phyloP scores from a whole-genome alignment of 2,113 vertebrate genomes.

The Phrynosoma platyrhinos region DNA sequence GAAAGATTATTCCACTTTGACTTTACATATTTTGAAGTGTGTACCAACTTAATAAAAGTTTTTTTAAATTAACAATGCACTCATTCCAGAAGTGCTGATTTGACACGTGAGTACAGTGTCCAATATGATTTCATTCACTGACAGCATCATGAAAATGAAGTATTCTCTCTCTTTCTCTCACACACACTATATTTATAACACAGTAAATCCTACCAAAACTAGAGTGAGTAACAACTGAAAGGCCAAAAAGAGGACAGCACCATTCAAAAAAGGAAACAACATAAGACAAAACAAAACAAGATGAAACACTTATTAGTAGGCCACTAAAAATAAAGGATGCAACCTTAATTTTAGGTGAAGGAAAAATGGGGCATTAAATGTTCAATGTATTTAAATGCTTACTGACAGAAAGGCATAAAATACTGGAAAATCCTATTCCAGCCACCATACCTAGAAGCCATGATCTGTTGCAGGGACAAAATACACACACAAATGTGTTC shows the following conservation, averaged over 20 bases:
- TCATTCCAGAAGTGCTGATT: not conserved
- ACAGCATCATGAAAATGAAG: not conserved
- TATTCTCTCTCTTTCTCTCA: not conserved
- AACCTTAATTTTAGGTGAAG: slow-evolving; percentile 1
- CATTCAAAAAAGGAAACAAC: slow-evolving; percentile 20
- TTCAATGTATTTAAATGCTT: not conserved
- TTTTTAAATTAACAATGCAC: not conserved
- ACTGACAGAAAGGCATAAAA: not conserved
- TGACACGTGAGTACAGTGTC: not conserved
- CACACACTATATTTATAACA: not conserved
- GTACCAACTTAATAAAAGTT: not conserved
- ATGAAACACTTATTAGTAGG: slow-evolving; percentile 21
- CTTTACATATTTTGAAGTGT: not conserved
- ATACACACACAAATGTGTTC: not conserved
- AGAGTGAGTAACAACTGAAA: slow-evolving; percentile 15
- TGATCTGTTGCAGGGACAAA: not conserved
- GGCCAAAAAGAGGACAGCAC: slow-evolving; percentile 27
- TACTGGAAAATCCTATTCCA: not conserved
- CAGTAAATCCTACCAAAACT: slow-evolving; percentile 38
- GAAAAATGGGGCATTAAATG: not conserved
- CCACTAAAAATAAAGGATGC: not conserved
- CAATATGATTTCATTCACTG: not conserved
- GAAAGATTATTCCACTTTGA: not conserved
- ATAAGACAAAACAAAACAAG: slow-evolving; percentile 24
- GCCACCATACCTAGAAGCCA: not conserved